Percentiles rank a stretch among this genome's conserved stretches.
Evolutionary conservation across 1,140 invertebrate species (phyloP).

Genomic region (Mercenaria mercenaria): DNA sequence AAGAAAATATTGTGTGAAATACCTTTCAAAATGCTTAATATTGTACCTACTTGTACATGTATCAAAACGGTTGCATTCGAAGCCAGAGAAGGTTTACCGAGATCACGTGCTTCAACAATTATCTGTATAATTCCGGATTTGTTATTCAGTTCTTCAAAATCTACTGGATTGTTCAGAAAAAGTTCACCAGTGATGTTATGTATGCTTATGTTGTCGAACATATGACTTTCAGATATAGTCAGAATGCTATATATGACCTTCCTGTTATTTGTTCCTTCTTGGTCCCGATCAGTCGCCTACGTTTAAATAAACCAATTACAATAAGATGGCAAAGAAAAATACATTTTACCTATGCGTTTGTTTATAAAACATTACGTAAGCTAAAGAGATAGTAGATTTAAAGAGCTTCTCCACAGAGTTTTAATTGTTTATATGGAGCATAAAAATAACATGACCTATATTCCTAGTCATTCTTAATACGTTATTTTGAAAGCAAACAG

Average conservation of each 20-base stretch:
- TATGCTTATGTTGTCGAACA: neutral
- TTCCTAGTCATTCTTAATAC: too few relatives aligned
- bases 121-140: constrained; percentile 16
- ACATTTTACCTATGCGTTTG: too few relatives aligned
- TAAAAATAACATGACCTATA: too few relatives aligned
- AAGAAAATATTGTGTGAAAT: too few relatives aligned
- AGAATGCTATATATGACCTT: neutral
- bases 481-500: too few relatives aligned
- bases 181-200: constrained; percentile 24
- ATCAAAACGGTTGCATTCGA: neutral
- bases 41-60: constrained; percentile 31
- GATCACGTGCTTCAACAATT: constrained; percentile 15
- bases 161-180: neutral
- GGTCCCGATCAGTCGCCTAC: constrained; percentile 29
- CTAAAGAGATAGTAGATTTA: too few relatives aligned
- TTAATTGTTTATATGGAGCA: too few relatives aligned
- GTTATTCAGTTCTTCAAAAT: constrained; percentile 35
- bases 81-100: neutral
- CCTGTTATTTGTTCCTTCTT: constrained; percentile 34
- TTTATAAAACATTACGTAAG: too few relatives aligned
- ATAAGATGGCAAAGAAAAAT: too few relatives aligned
- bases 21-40: too few relatives aligned
- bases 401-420: too few relatives aligned
- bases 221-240: neutral
- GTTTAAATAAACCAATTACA: too few relatives aligned